These are phyloP conservation scores for Holothuria glaberrima DNA, from an alignment of 35 echinoderm and acorn worm genomes.

Conservation along the genomic window DNA sequence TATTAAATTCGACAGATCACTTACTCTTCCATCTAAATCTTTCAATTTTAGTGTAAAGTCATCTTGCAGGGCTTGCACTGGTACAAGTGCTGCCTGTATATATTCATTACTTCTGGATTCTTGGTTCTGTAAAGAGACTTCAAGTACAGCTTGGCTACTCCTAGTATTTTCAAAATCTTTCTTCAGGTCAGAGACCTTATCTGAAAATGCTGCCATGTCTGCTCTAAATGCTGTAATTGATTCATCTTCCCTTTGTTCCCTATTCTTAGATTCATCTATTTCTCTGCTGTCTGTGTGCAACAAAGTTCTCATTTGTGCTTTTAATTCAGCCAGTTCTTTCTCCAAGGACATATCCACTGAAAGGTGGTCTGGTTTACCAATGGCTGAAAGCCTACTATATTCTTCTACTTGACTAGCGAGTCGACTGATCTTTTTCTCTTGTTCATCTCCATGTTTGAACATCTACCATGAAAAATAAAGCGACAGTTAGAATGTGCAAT, in stretches of 20 bases:
- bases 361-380: neutral
- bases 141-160: neutral
- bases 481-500: neutral
- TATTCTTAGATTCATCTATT: neutral
- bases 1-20: neutral
- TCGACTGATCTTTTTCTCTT: slow-evolving; percentile 20
- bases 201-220: slow-evolving; percentile 37
- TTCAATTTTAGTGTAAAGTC: neutral
- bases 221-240: slow-evolving; percentile 26
- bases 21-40: slow-evolving; percentile 24
- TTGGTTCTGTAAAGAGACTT: neutral
- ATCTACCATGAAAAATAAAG: neutral
- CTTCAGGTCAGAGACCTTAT: slow-evolving; percentile 20
- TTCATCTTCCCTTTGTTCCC: neutral
- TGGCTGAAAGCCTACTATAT: neutral
- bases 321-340: slow-evolving; percentile 51
- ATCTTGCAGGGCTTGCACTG: neutral
- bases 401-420: slow-evolving; percentile 17
- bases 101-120: neutral
- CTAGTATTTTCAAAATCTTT: slow-evolving; percentile 31
- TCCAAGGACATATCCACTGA: slow-evolving; percentile 39
- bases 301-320: slow-evolving; percentile 39
- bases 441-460: slow-evolving; percentile 1
- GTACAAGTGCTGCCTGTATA: neutral
- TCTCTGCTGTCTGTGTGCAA: neutral